phyloP scores from a whole-genome alignment of 2,113 vertebrate species.

The Amphiprion ocellaris region DNA sequence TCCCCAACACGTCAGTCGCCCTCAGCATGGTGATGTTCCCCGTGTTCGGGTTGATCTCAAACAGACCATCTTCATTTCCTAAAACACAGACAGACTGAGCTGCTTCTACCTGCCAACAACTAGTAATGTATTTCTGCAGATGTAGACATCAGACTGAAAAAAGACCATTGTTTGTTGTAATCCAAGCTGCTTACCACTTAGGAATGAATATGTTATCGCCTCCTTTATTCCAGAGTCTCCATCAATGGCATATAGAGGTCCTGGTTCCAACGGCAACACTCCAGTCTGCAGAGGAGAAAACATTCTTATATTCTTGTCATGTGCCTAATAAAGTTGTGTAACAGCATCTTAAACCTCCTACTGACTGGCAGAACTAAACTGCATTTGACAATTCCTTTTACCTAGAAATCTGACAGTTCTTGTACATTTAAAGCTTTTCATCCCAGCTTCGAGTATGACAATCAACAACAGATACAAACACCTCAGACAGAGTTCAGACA shows the following conservation, averaged over 20 bases:
- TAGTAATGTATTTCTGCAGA: background rate
- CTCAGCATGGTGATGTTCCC: constrained; percentile 88
- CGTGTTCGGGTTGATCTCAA: constrained; percentile 72
- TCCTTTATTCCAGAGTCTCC: constrained; percentile 85
- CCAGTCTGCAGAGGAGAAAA: constrained; percentile 71
- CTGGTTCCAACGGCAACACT: constrained; percentile 81
- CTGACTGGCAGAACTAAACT: no score
- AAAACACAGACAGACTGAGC: constrained; percentile 31
- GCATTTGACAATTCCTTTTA: background rate
- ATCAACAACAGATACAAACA: no score
- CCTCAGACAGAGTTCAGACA: no score
- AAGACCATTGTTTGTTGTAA: background rate
- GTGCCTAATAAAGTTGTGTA: background rate
- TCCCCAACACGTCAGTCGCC: constrained; percentile 38
- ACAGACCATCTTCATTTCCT: constrained; percentile 79
- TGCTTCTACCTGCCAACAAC: background rate
- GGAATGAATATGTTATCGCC: constrained; percentile 81
- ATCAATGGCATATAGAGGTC: constrained; percentile 86
- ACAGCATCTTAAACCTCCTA: background rate
- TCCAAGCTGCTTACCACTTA: constrained; percentile 75
- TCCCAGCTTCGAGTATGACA: no score
- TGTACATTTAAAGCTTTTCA: no score
- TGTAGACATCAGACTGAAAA: background rate
- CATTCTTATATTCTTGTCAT: background rate
- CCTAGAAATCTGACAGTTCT: no score